Conservation (phyloP, 1,140 invertebrate species). For the Drosophila gunungcola region DNA sequence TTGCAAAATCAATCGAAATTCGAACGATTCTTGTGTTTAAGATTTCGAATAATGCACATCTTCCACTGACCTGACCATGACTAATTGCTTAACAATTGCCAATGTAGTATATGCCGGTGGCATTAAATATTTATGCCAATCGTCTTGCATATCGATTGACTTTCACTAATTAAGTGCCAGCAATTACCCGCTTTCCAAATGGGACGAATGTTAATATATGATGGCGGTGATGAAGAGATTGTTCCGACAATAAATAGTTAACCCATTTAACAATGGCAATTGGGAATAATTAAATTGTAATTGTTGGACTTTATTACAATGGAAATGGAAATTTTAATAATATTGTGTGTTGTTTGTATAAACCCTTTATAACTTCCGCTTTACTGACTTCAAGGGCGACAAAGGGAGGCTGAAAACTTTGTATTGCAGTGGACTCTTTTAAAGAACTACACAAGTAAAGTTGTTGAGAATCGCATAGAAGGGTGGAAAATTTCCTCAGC, state of each 20-base stretch:
- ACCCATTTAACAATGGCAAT: neutral
- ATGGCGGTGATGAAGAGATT: conserved; percentile 1
- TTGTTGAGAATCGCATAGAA: neutral
- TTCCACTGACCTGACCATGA: conserved; percentile 29
- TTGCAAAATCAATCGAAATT: conserved; percentile 22
- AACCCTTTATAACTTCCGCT: neutral
- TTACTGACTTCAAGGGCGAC: too few relatives aligned
- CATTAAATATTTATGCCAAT: conserved; percentile 6
- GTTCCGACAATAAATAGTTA: neutral
- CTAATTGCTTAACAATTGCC: conserved; percentile 1
- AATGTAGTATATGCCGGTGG: neutral
- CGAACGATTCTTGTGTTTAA: conserved; percentile 11
- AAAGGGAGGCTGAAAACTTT: too few relatives aligned
- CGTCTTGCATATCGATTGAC: conserved; percentile 9
- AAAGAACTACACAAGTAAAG: neutral
- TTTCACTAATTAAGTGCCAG: conserved; percentile 52
- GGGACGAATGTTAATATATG: conserved; percentile 6
- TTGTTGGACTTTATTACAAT: neutral
- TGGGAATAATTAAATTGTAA: neutral
- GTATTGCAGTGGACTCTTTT: too few relatives aligned
- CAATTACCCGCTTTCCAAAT: conserved; percentile 31
- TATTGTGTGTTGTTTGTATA: neutral
- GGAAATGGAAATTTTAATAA: neutral
- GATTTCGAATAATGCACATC: conserved; percentile 3
- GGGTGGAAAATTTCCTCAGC: neutral